Evolutionary conservation across 2,797 vertebrate species (phyloP).

Genomic region (Philypnodon macrostomus): DNA sequence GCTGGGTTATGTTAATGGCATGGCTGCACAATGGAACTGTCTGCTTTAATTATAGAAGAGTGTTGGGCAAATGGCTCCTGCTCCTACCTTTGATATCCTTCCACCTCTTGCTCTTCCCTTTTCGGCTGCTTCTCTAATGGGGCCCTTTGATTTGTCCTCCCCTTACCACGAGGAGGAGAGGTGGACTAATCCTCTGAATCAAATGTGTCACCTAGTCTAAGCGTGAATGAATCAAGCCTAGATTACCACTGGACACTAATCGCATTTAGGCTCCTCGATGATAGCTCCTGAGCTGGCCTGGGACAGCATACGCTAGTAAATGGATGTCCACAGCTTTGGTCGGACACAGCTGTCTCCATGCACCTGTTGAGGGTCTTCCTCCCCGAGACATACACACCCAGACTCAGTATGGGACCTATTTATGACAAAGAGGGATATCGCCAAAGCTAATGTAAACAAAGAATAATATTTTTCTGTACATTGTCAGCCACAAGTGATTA

Average conservation of each 20-base stretch:
- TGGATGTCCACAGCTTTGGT: conserved; percentile 27
- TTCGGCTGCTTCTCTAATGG: conserved; percentile 15
- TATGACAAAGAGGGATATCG: background rate
- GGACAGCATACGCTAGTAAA: conserved; percentile 24
- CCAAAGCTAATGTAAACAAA: background rate
- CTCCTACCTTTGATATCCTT: conserved; percentile 53
- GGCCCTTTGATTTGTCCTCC: conserved; percentile 53
- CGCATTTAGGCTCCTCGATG: conserved; percentile 52
- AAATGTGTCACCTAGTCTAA: conserved; percentile 60
- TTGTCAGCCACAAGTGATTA: too few species aligned
- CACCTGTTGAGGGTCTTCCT: conserved; percentile 48
- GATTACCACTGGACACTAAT: conserved; percentile 65
- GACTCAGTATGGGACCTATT: background rate
- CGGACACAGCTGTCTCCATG: conserved; percentile 39
- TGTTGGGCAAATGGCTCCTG: conserved; percentile 37
- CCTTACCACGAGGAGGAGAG: conserved; percentile 25
- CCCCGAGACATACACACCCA: background rate
- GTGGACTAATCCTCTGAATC: conserved; percentile 66
- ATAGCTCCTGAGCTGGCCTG: conserved; percentile 44
- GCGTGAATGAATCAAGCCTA: conserved; percentile 54
- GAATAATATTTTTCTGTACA: too few species aligned
- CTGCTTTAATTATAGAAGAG: conserved; percentile 67
- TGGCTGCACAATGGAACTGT: conserved; percentile 63
- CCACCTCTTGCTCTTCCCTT: conserved; percentile 32
- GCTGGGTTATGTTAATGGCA: conserved; percentile 58